Evolutionary conservation across 2,888 invertebrate species (phyloP).

Genomic region (Tanypteryx hageni): DNA sequence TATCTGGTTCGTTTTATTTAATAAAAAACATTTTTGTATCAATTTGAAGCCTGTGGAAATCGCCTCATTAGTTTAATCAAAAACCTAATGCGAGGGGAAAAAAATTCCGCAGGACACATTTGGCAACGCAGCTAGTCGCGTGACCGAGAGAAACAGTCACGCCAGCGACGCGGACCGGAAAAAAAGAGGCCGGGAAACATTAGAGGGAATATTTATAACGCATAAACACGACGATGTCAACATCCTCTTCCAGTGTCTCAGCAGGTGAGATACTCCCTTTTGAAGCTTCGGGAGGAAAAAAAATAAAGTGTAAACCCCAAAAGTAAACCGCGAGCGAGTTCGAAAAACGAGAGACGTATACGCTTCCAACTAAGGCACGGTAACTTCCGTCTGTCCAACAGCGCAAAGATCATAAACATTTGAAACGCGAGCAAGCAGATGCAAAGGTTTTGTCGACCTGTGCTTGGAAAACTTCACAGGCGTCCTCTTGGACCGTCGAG

Average conservation of each 20-base stretch:
- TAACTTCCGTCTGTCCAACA: background rate
- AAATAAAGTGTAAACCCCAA: background rate
- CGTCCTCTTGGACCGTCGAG: background rate
- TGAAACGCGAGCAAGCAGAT: background rate
- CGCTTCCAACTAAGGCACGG: background rate
- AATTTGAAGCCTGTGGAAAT: too few species aligned
- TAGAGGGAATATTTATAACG: constrained; percentile 3
- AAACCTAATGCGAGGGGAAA: background rate
- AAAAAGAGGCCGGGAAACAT: background rate
- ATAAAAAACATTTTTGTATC: too few species aligned
- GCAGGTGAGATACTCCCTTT: constrained; percentile 5
- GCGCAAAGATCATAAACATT: constrained; percentile 12
- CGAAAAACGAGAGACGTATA: background rate
- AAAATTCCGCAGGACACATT: background rate
- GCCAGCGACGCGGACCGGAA: background rate
- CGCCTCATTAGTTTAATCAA: background rate
- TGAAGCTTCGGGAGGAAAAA: background rate
- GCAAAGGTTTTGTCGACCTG: background rate
- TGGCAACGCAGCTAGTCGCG: background rate
- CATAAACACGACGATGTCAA: constrained; percentile 3
- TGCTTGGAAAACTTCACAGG: background rate
- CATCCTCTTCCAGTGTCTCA: background rate
- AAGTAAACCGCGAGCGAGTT: constrained; percentile 9
- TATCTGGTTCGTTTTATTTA: too few species aligned
- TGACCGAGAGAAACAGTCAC: background rate